Evolutionary conservation across 1,140 invertebrate species (phyloP), one percentile per base, ranked within the genome.

Genomic region (Anoplophora glabripennis): DNA sequence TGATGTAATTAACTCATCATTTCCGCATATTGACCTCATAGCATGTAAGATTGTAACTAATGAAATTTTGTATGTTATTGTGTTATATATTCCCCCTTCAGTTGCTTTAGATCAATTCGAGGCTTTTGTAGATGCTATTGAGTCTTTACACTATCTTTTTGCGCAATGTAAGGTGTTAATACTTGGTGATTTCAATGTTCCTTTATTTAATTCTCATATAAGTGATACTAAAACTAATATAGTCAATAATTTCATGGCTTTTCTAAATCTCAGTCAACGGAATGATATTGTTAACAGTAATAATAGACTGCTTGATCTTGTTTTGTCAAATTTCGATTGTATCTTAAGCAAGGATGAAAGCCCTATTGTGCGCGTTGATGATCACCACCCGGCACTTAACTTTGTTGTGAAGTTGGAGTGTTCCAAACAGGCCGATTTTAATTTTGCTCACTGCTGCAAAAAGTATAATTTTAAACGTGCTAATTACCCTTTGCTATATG

Each of bases 231-330:
- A 48, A 48, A 28, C 10, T 48, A 17, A 48, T 11, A 17, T 48
- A 28, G 46, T 28, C 11, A 14, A 48, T 28, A 17, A 18, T 35
- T 48, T 33, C 12, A 33, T 33, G 34, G 33, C 34, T 35, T 45
- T 14, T 45, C 12, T 14, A 45, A 11, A 14, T 48, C 33, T 48
- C 12, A n/a, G 46, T 33, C 46, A 48, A 48, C 33, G 18, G 21
- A 28, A 28, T 28, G 2, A 28, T 28, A 28, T 28, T 48, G 46
- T 28, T 48, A 17, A 48, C 18, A 11, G 28, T n/a, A 48, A 48
- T 48, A 18, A 28, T 48, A 17, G 46, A 48, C 46, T 48, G 9
- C 46, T 48, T 17, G 46, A 48, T 48, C 46, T 48, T 28, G 46
- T 48, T 8, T 28, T 48, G 28, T 48, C 46, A 11, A 48, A 48